phyloP scores from a whole-genome alignment of 2,888 invertebrate genomes.

The Apamea anceps region DNA sequence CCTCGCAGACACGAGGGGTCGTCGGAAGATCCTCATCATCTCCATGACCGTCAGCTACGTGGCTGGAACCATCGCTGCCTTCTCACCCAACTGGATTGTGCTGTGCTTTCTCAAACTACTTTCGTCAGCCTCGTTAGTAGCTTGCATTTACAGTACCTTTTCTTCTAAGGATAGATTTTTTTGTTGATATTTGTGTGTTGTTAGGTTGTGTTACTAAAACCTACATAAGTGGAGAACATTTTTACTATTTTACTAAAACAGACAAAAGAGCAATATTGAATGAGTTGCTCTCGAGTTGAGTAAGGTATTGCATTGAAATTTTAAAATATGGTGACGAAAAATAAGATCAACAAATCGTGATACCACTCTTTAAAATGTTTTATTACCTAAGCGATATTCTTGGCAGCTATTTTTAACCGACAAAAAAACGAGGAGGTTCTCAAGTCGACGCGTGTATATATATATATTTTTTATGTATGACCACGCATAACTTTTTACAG shows the following conservation, averaged over 20 bases:
- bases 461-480: no score
- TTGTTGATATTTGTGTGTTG: background rate
- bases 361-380: background rate
- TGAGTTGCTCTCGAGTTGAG: background rate
- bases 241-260: no score
- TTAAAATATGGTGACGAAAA: background rate
- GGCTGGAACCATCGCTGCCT: constrained; percentile 88
- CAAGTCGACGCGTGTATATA: no score
- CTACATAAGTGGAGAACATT: no score
- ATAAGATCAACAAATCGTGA: background rate
- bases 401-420: background rate
- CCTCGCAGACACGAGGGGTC: constrained; percentile 82
- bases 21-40: constrained; percentile 76
- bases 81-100: constrained; percentile 91
- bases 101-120: constrained; percentile 91
- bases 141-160: background rate
- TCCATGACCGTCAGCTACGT: constrained; percentile 86
- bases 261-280: background rate
- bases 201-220: no score
- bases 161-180: background rate
- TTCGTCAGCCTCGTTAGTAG: constrained; percentile 91
- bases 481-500: no score
- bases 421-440: no score
- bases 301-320: background rate
- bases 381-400: background rate